Percentiles rank a stretch among this genome's conserved stretches.
phyloP scores from a whole-genome alignment of 2,888 invertebrate genomes.

The Erynnis tages region DNA sequence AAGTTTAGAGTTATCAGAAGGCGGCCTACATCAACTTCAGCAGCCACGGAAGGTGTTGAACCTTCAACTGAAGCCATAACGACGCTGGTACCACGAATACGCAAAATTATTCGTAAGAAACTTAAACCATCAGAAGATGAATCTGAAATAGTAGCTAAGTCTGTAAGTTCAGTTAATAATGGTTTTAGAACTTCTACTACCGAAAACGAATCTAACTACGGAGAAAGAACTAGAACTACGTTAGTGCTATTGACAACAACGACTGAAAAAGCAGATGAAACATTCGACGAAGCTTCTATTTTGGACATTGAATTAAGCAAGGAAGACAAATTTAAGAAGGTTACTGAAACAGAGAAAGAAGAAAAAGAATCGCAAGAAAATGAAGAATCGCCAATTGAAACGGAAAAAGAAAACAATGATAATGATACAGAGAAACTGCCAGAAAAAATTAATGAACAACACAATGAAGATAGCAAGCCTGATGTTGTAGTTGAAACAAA shows the following conservation, averaged over 20 bases:
- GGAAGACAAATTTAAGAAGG: not conserved
- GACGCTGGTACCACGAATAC: slow-evolving; percentile 48
- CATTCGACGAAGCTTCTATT: slow-evolving; percentile 8
- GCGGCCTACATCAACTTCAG: slow-evolving; percentile 53
- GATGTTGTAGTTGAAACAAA: slow-evolving; percentile 48
- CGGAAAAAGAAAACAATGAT: slow-evolving; percentile 5
- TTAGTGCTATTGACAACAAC: slow-evolving; percentile 31
- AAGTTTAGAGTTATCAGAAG: slow-evolving; percentile 64
- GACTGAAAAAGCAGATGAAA: slow-evolving; percentile 36
- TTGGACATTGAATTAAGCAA: slow-evolving; percentile 17
- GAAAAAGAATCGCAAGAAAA: not conserved
- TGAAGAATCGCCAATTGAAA: not conserved
- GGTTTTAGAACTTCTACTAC: slow-evolving; percentile 45
- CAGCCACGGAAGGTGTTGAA: slow-evolving; percentile 33
- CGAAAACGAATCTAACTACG: slow-evolving; percentile 57
- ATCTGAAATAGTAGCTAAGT: slow-evolving; percentile 49
- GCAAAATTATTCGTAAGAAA: slow-evolving; percentile 70
- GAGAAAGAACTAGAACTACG: slow-evolving; percentile 56
- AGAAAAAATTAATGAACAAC: slow-evolving; percentile 26
- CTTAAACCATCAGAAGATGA: slow-evolving; percentile 52
- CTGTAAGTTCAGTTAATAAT: slow-evolving; percentile 47
- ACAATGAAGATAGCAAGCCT: slow-evolving; percentile 37
- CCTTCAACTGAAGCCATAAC: slow-evolving; percentile 36
- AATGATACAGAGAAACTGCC: slow-evolving; percentile 24
- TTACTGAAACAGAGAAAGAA: slow-evolving; percentile 32